Evolutionary conservation across 2,888 invertebrate species (phyloP).

Genomic region (Ceraclea dissimilis): DNA sequence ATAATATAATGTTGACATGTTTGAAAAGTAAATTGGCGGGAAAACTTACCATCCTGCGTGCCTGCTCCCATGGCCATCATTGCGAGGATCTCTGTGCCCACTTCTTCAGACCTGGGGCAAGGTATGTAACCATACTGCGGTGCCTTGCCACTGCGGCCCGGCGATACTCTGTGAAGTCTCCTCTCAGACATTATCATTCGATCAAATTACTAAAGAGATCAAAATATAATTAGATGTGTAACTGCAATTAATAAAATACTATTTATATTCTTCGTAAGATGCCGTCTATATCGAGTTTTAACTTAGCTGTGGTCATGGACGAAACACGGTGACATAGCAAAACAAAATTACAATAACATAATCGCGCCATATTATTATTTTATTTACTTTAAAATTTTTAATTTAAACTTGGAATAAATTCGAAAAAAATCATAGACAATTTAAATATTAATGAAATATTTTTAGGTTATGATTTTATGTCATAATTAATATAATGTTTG

Average conservation of each 20-base stretch:
- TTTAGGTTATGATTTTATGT: too few relatives aligned
- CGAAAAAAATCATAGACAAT: too few relatives aligned
- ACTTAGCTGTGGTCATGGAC: conserved; percentile 6
- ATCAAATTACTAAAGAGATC: background rate
- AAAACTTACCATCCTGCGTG: conserved; percentile 17
- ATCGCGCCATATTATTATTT: background rate
- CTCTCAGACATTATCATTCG: conserved; percentile 17
- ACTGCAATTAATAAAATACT: background rate
- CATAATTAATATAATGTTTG: background rate
- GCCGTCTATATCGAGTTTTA: background rate
- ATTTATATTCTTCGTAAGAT: background rate
- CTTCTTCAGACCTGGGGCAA: conserved; percentile 47
- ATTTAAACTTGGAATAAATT: too few relatives aligned
- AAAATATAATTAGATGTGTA: background rate
- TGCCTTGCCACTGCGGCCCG: conserved; percentile 17
- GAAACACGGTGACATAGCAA: background rate
- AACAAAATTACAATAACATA: background rate
- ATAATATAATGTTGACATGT: too few relatives aligned
- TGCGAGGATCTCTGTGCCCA: conserved; percentile 37
- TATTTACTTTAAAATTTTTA: background rate
- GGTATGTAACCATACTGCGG: conserved; percentile 45
- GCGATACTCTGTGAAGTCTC: conserved; percentile 21
- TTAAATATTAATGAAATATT: too few relatives aligned
- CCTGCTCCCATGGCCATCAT: conserved; percentile 11
- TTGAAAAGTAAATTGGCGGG: background rate